Evolutionary conservation across 2,888 invertebrate genomes (phyloP).

Genomic region (Drosophila limbata): DNA sequence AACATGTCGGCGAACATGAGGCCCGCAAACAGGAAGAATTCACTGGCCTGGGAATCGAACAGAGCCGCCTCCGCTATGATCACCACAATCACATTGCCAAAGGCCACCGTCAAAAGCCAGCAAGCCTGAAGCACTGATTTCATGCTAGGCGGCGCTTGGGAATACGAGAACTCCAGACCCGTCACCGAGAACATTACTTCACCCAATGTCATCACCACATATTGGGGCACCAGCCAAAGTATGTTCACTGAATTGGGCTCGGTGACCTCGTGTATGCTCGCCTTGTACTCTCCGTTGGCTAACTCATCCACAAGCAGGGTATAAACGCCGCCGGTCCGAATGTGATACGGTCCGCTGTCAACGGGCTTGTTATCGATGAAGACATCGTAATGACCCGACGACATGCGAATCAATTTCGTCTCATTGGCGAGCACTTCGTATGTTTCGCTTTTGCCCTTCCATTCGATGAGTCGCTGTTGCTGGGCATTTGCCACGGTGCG

Average conservation of each 20-base stretch:
- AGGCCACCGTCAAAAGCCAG: conserved; percentile 96
- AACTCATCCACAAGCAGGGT: conserved; percentile 74
- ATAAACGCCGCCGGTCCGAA: conserved; percentile 84
- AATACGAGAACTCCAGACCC: conserved; percentile 90
- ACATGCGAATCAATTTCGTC: conserved; percentile 59
- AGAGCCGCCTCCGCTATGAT: conserved; percentile 92
- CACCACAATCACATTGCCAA: conserved; percentile 97
- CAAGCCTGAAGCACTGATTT: conserved; percentile 96
- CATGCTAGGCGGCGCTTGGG: conserved; percentile 91
- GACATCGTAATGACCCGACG: conserved; percentile 64
- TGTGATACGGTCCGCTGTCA: conserved; percentile 2
- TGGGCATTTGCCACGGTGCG: conserved; percentile 76
- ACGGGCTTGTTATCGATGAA: conserved; percentile 49
- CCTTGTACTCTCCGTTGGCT: not conserved
- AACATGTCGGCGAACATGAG: conserved; percentile 94
- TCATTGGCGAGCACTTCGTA: conserved; percentile 59
- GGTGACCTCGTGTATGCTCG: conserved; percentile 65
- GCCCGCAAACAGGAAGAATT: conserved; percentile 95
- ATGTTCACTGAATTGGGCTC: conserved; percentile 87
- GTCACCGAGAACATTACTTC: conserved; percentile 90
- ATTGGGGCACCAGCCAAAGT: conserved; percentile 89
- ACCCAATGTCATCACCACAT: conserved; percentile 88
- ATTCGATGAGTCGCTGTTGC: conserved; percentile 57
- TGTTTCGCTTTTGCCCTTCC: conserved; percentile 58
- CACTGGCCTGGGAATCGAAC: conserved; percentile 92